These are phyloP conservation scores for Oncorhynchus nerka DNA, from an alignment of 2,113 vertebrate species.

Conservation along the genomic window DNA sequence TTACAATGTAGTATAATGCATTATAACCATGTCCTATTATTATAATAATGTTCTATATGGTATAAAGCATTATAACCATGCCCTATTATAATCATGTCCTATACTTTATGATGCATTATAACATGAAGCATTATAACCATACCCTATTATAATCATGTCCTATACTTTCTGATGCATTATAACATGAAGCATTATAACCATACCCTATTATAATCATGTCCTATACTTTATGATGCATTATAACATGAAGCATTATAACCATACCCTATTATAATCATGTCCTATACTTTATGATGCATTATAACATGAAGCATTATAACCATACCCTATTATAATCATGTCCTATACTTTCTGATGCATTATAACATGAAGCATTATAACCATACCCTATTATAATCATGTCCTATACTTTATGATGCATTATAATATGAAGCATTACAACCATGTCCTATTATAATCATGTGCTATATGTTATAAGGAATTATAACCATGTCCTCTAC, in stretches of 20 bases:
- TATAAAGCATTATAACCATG: too few species aligned
- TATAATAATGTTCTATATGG: too few species aligned
- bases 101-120: too few species aligned
- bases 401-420: constrained; percentile 53
- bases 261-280: constrained; percentile 41
- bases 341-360: constrained; percentile 51
- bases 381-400: constrained; percentile 35
- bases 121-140: too few species aligned
- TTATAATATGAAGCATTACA: too few species aligned
- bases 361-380: too few species aligned
- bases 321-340: constrained; percentile 38
- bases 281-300: constrained; percentile 49
- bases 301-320: too few species aligned
- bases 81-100: neutral
- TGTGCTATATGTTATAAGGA: neutral
- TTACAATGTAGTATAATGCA: too few species aligned
- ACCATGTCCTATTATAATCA: neutral
- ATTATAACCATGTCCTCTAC: constrained; percentile 23
- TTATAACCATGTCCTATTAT: too few species aligned
- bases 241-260: too few species aligned
- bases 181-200: neutral
- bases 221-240: too few species aligned
- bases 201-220: too few species aligned
- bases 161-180: neutral
- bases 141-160: constrained; percentile 50